Evolutionary conservation across 2,888 invertebrate species (phyloP).

Genomic region (Eudemis profundana): DNA sequence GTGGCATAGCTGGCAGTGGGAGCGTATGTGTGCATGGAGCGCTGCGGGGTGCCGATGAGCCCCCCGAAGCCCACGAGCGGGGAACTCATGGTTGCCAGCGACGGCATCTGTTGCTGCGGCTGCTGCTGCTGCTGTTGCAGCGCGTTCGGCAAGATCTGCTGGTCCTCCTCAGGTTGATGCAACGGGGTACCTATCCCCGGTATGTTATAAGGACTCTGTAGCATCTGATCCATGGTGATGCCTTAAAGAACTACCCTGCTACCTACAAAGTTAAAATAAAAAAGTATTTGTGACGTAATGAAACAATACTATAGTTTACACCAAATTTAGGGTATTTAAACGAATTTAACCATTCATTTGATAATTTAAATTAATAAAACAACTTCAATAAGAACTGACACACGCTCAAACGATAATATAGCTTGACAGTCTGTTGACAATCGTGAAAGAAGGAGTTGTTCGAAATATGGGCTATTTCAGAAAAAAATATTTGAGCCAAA

Average conservation of each 20-base stretch:
- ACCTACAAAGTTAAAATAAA: not conserved
- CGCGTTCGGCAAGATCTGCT: constrained; percentile 94
- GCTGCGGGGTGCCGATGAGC: constrained; percentile 88
- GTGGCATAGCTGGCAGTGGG: constrained; percentile 91
- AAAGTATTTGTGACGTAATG: not conserved
- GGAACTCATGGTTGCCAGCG: constrained; percentile 85
- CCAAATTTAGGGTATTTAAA: not conserved
- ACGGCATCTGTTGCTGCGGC: constrained; percentile 83
- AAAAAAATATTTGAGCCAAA: too few relatives aligned
- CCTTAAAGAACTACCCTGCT: not conserved
- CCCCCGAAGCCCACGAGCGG: constrained; percentile 86
- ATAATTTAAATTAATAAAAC: constrained; percentile 19
- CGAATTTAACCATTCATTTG: not conserved
- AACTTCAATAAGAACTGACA: constrained; percentile 21
- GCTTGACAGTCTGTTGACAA: not conserved
- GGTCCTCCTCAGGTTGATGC: constrained; percentile 96
- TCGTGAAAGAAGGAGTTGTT: too few relatives aligned
- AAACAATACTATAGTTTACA: not conserved
- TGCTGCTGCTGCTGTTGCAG: constrained; percentile 92
- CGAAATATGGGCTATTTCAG: too few relatives aligned
- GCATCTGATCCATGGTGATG: constrained; percentile 93
- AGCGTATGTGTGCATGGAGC: constrained; percentile 91
- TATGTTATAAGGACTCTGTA: constrained; percentile 95
- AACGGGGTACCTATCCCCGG: constrained; percentile 96
- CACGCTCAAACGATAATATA: constrained; percentile 28